Percentiles rank a stretch among this genome's conserved stretches.
These are phyloP conservation scores for Oryzias curvinotus DNA, from an alignment of 2,113 vertebrate genomes.

Conservation along the genomic window DNA sequence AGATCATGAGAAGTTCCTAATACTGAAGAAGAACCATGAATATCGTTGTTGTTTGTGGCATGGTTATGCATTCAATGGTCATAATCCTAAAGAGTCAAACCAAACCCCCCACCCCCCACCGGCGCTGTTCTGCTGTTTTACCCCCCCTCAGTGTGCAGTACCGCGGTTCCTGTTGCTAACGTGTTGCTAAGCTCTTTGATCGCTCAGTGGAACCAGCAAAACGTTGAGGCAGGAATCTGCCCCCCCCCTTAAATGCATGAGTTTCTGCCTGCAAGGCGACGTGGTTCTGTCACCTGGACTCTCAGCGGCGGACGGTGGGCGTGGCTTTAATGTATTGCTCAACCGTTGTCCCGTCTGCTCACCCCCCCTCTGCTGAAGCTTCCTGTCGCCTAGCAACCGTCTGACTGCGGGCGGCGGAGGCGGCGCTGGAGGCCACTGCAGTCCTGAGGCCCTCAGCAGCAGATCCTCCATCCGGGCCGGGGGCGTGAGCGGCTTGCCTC, in stretches of 20 bases:
- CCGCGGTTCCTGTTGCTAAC: conserved; percentile 79
- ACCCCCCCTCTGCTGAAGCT: conserved; percentile 9
- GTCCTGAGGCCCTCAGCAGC: not conserved
- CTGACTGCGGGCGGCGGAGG: no score
- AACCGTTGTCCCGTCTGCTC: conserved; percentile 33
- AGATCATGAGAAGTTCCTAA: conserved; percentile 67
- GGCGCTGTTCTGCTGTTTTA: conserved; percentile 82
- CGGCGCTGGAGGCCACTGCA: not conserved
- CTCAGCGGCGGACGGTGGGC: conserved; percentile 74
- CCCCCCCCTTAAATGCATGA: conserved; percentile 51
- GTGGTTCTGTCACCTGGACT: conserved; percentile 85
- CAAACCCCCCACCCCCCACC: conserved; percentile 70
- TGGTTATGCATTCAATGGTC: conserved; percentile 96
- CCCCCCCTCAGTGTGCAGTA: conserved; percentile 87
- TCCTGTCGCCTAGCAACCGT: not conserved
- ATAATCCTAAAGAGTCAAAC: conserved; percentile 83
- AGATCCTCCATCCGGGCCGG: conserved; percentile 2
- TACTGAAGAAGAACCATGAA: conserved; percentile 78
- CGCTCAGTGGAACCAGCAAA: conserved; percentile 84
- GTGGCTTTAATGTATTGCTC: conserved; percentile 66
- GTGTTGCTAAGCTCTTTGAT: conserved; percentile 82
- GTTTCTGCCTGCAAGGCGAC: conserved; percentile 61
- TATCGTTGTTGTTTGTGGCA: conserved; percentile 95
- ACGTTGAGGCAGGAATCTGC: conserved; percentile 53
- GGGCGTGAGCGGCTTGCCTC: conserved; percentile 34